These are phyloP conservation scores for Caenorhabditis sp. DNA, from an alignment of 2,888 invertebrate genomes.

Conservation along the genomic window DNA sequence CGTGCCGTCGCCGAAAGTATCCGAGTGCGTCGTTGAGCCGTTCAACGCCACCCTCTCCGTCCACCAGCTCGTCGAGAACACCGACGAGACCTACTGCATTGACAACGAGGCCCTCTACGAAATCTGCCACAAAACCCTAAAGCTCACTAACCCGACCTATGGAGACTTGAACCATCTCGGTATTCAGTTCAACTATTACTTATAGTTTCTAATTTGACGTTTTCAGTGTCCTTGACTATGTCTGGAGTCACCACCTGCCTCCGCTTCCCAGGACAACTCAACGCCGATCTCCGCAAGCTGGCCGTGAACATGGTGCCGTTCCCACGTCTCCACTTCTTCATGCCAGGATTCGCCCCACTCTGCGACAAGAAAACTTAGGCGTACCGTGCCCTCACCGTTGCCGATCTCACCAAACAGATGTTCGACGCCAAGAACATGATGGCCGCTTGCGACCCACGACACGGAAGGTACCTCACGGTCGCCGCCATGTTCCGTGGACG, in stretches of 20 bases:
- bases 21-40: too few relatives aligned
- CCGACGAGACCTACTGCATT: too few relatives aligned
- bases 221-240: too few relatives aligned
- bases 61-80: too few relatives aligned
- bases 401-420: constrained; percentile 88
- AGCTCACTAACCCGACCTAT: too few relatives aligned
- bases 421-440: constrained; percentile 83
- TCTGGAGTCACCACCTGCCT: constrained; percentile 84
- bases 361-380: constrained; percentile 85
- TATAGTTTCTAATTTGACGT: too few relatives aligned
- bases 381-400: constrained; percentile 85
- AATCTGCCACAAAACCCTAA: too few relatives aligned
- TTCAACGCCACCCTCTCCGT: too few relatives aligned
- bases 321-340: constrained; percentile 85
- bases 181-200: too few relatives aligned
- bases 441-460: constrained; percentile 82
- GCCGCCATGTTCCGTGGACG: constrained; percentile 83
- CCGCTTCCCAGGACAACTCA: constrained; percentile 91
- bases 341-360: constrained; percentile 89
- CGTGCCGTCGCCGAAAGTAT: too few relatives aligned
- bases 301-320: constrained; percentile 92
- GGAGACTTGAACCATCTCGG: too few relatives aligned
- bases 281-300: constrained; percentile 87
- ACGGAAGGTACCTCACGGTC: constrained; percentile 83
- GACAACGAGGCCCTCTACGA: too few relatives aligned